phyloP scores from a whole-genome alignment of 2,797 vertebrate species.

The Rhodeus uyekii region DNA sequence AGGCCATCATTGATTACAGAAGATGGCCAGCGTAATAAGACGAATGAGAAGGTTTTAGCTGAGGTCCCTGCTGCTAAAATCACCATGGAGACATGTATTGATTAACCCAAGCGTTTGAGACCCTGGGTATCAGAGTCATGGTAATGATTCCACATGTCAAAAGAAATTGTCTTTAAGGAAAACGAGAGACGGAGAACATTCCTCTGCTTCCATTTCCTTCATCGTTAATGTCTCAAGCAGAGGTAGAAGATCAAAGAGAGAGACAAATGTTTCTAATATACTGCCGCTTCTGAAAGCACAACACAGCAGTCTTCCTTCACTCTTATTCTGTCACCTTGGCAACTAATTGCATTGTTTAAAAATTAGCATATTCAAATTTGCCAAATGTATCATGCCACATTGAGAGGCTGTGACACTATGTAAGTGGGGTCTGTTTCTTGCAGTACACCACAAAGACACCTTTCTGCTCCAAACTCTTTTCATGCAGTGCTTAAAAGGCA shows the following conservation, averaged over 20 bases:
- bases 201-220: slow-evolving; percentile 40
- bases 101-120: slow-evolving; percentile 25
- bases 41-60: slow-evolving; percentile 30
- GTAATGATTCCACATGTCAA: slow-evolving; percentile 43
- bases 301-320: slow-evolving; percentile 37
- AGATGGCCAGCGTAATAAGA: slow-evolving; percentile 1
- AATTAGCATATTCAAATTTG: slow-evolving; percentile 44
- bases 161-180: slow-evolving; percentile 37
- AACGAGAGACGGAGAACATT: slow-evolving; percentile 14
- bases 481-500: background rate
- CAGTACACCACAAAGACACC: slow-evolving; percentile 1
- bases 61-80: slow-evolving; percentile 34
- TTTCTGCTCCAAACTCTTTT: background rate
- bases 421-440: slow-evolving; percentile 32
- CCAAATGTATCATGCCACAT: slow-evolving; percentile 36
- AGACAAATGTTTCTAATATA: slow-evolving; percentile 48
- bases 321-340: slow-evolving; percentile 40
- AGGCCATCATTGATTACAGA: slow-evolving; percentile 25
- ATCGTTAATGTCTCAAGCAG: slow-evolving; percentile 37
- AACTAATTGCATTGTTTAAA: slow-evolving; percentile 48
- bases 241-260: slow-evolving; percentile 40
- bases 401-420: slow-evolving; percentile 24
- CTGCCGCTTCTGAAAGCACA: slow-evolving; percentile 29
- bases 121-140: slow-evolving; percentile 43
- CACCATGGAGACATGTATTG: slow-evolving; percentile 42